phyloP scores from a whole-genome alignment of 2,888 invertebrate species.

The Amiota minor region DNA sequence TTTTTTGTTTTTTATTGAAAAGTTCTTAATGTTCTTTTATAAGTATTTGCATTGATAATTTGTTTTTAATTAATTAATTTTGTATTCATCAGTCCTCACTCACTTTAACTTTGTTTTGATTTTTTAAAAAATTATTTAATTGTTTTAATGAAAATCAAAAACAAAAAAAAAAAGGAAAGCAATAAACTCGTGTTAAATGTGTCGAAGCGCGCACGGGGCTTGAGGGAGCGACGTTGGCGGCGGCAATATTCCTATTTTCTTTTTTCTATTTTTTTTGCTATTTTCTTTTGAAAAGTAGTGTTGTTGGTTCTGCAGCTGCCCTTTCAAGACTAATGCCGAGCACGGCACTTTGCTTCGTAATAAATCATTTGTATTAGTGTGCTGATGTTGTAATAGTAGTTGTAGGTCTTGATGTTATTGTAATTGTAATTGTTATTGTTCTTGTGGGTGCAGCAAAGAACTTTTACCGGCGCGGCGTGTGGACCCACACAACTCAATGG shows the following conservation, averaged over 20 bases:
- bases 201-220: too few relatives aligned
- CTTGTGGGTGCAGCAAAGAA: background rate
- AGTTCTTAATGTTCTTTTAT: constrained; percentile 47
- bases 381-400: background rate
- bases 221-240: too few relatives aligned
- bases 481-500: background rate
- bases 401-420: background rate
- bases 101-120: too few relatives aligned
- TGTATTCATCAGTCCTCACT: background rate
- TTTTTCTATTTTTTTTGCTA: constrained; percentile 54
- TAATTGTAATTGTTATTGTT: constrained; percentile 1
- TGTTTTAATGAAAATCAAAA: too few relatives aligned
- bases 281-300: constrained; percentile 35
- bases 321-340: constrained; percentile 13
- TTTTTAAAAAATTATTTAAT: too few relatives aligned
- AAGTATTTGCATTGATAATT: constrained; percentile 63
- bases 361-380: constrained; percentile 2
- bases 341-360: background rate
- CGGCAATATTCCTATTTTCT: constrained; percentile 7
- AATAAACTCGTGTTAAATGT: too few relatives aligned
- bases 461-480: constrained; percentile 1
- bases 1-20: constrained; percentile 22
- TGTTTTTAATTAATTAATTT: constrained; percentile 13
- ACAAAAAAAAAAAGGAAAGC: too few relatives aligned
- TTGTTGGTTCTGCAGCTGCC: constrained; percentile 2